These are phyloP conservation scores for Clarias gariepinus DNA, from an alignment of 2,113 vertebrate species.

Conservation along the genomic window DNA sequence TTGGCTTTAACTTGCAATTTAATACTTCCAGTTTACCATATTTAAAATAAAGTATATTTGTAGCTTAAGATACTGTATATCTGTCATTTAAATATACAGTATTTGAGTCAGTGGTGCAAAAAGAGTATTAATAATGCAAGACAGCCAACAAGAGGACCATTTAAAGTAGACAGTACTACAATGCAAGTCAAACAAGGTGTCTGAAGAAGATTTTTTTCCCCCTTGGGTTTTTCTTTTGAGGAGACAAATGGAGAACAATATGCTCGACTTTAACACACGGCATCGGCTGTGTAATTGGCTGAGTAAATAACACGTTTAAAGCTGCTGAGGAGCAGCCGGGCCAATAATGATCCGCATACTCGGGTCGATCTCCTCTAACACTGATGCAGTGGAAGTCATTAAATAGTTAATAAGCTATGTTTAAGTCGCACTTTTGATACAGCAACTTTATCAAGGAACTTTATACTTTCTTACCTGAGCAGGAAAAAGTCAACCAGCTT, in stretches of 20 bases:
- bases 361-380: conserved; percentile 37
- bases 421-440: neutral
- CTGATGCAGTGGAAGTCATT: conserved; percentile 34
- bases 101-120: neutral
- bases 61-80: neutral
- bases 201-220: conserved; percentile 5
- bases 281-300: conserved; percentile 45
- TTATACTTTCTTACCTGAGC: neutral
- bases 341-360: conserved; percentile 21
- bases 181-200: conserved; percentile 8
- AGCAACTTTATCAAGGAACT: conserved; percentile 27
- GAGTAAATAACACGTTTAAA: conserved; percentile 47
- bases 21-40: too few species aligned
- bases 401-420: conserved; percentile 34
- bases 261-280: neutral
- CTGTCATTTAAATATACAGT: neutral
- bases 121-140: neutral
- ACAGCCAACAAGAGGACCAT: neutral
- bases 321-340: conserved; percentile 30
- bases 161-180: conserved; percentile 1
- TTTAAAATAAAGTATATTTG: neutral
- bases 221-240: conserved; percentile 3
- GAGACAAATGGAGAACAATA: conserved; percentile 31
- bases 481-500: neutral
- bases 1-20: neutral